These are phyloP conservation scores for Salminus brasiliensis DNA, from an alignment of 2,113 vertebrate species.

Conservation along the genomic window DNA sequence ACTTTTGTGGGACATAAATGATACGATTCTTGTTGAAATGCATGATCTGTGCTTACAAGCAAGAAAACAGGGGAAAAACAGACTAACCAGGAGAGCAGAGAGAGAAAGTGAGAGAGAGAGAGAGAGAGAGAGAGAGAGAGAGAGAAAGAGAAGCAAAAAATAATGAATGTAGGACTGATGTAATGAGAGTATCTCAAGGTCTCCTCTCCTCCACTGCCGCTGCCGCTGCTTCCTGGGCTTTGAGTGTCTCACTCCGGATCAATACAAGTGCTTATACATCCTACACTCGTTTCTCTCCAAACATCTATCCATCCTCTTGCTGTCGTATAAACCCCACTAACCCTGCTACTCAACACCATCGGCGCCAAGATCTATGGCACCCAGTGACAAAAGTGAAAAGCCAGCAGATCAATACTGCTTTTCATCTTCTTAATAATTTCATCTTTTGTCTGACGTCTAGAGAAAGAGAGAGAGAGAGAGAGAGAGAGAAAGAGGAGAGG, in stretches of 20 bases:
- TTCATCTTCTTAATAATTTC: conserved; percentile 45
- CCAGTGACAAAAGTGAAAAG: conserved; percentile 28
- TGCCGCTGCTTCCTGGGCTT: not conserved
- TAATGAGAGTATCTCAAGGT: conserved; percentile 30
- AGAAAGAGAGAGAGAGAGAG: not conserved
- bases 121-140: not conserved
- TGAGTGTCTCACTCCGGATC: conserved; percentile 10
- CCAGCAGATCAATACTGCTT: conserved; percentile 28
- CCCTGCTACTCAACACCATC: conserved; percentile 2
- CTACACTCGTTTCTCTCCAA: conserved; percentile 24
- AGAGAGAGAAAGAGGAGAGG: not conserved
- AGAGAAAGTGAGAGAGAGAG: not conserved
- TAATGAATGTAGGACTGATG: not conserved
- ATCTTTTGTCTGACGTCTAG: conserved; percentile 37
- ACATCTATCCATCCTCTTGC: conserved; percentile 27
- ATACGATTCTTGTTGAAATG: too few species aligned
- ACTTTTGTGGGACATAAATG: too few species aligned
- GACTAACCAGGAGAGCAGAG: not conserved
- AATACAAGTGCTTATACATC: conserved; percentile 44
- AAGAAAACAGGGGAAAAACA: too few species aligned
- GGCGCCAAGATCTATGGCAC: conserved; percentile 22
- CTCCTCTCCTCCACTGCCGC: too few species aligned
- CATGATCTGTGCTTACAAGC: too few species aligned
- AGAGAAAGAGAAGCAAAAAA: not conserved
- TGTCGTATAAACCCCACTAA: not conserved